Conservation (phyloP, 2,113 vertebrate genomes). For the Camelus dromedarius region DNA sequence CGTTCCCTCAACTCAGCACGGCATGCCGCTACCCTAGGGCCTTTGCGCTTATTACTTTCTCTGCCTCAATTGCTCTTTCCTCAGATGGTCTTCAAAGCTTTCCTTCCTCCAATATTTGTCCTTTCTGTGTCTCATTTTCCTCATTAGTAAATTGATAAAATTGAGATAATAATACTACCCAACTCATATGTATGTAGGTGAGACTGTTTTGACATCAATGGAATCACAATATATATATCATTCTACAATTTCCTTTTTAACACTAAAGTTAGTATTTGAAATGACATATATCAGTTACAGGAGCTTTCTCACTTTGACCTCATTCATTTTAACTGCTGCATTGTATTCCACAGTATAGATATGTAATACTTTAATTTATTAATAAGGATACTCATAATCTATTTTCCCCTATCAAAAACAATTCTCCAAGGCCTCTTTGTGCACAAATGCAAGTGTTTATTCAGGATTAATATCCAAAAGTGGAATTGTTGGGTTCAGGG, state of each 20-base stretch:
- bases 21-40: neutral
- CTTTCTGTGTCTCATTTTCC: neutral
- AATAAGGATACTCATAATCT: neutral
- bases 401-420: neutral
- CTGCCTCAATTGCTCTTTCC: neutral
- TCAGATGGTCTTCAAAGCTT: neutral
- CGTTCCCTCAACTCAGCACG: neutral
- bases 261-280: constrained; percentile 28
- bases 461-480: neutral
- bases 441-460: neutral
- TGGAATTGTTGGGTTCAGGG: neutral
- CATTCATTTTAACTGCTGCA: constrained; percentile 13
- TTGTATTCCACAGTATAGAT: neutral
- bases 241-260: neutral
- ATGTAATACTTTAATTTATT: neutral
- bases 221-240: neutral
- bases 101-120: neutral
- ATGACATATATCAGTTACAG: neutral
- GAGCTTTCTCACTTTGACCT: neutral
- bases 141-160: neutral
- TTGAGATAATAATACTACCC: neutral
- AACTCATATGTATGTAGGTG: neutral
- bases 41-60: neutral
- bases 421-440: neutral
- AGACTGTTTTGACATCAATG: neutral